Evolutionary conservation across 2,888 invertebrate genomes (phyloP).

Genomic region (Cacoxenus indagator): DNA sequence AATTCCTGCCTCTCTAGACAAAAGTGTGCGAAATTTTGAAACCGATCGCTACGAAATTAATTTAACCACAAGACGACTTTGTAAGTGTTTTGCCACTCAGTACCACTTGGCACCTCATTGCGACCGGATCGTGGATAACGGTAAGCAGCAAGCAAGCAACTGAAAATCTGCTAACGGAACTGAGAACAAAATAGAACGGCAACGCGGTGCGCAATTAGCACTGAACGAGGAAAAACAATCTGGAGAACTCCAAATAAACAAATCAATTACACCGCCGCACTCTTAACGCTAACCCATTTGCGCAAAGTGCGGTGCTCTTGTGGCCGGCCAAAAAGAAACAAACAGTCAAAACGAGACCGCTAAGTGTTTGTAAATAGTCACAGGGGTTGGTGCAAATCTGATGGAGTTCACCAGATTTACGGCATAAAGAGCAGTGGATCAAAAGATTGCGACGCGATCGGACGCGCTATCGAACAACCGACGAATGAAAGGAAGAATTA

Average conservation of each 20-base stretch:
- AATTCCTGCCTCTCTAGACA: neutral
- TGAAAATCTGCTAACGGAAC: neutral
- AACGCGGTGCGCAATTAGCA: neutral
- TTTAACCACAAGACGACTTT: neutral
- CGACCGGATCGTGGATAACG: conserved; percentile 38
- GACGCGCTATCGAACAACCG: neutral
- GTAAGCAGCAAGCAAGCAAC: conserved; percentile 18
- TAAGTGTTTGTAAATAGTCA: neutral
- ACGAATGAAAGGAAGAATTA: neutral
- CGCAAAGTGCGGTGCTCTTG: neutral
- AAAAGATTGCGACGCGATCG: conserved; percentile 8
- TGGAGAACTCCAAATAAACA: conserved; percentile 9
- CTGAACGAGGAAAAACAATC: conserved; percentile 1
- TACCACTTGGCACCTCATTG: conserved; percentile 49
- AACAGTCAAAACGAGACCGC: neutral
- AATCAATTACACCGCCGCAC: neutral
- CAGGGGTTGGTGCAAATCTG: neutral
- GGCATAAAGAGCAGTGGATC: conserved; percentile 6
- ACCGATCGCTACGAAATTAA: neutral
- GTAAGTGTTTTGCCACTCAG: conserved; percentile 31
- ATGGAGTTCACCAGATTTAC: no score
- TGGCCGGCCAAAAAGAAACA: conserved; percentile 10
- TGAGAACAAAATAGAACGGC: neutral
- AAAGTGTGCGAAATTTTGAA: neutral
- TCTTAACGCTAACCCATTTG: neutral